Percentiles rank a stretch among this genome's conserved stretches.
Evolutionary conservation across 2,797 vertebrate genomes (phyloP).

Genomic region (Ceryle rudis): DNA sequence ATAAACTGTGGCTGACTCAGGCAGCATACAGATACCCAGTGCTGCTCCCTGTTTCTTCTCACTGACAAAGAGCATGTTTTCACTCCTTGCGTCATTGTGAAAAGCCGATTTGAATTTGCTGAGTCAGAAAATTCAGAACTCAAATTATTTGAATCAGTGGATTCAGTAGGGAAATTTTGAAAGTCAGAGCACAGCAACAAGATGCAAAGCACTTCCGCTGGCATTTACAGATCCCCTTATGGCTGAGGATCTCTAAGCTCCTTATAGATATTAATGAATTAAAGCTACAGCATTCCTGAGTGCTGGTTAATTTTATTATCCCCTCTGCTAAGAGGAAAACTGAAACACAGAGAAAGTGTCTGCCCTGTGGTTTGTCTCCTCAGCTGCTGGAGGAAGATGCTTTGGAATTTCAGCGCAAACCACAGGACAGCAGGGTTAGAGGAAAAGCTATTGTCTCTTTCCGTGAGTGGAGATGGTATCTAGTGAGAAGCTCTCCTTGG

Average conservation of each 20-base stretch:
- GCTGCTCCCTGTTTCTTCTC: background rate
- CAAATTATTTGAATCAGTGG: background rate
- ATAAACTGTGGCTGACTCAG: background rate
- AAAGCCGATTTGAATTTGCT: background rate
- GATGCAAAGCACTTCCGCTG: background rate
- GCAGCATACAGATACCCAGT: slow-evolving; percentile 1
- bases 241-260: slow-evolving; percentile 13
- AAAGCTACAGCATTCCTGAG: slow-evolving; percentile 39
- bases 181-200: background rate
- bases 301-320: slow-evolving; percentile 47
- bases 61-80: slow-evolving; percentile 1
- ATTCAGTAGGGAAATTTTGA: background rate
- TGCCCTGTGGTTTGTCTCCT: slow-evolving; percentile 25
- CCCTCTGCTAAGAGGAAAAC: background rate
- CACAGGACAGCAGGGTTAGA: background rate
- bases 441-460: background rate
- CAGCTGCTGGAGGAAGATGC: background rate
- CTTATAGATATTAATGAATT: slow-evolving; percentile 48
- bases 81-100: background rate
- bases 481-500: background rate
- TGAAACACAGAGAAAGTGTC: background rate
- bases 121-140: slow-evolving; percentile 7
- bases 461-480: fast-evolving
- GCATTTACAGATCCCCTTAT: background rate
- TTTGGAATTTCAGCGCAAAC: background rate